phyloP scores from a whole-genome alignment of 2,797 vertebrate genomes.

The Acanthurus tractus region DNA sequence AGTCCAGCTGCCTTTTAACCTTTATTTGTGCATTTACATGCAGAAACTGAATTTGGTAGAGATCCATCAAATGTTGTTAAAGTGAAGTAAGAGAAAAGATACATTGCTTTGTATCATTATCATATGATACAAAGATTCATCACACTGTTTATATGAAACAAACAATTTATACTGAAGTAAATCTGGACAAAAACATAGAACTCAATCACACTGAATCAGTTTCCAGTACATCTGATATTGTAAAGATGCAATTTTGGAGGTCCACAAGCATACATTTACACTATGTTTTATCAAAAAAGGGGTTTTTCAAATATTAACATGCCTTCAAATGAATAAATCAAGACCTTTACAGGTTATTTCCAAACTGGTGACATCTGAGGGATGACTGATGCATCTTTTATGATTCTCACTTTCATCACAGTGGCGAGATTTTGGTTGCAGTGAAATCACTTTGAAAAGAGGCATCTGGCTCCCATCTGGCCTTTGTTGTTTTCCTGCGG shows the following conservation, averaged over 20 bases:
- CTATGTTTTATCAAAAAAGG: constrained; percentile 32
- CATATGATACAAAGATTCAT: constrained; percentile 4
- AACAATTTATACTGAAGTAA: constrained; percentile 28
- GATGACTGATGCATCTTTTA: constrained; percentile 61
- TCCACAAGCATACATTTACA: constrained; percentile 16
- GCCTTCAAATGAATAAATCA: constrained; percentile 60
- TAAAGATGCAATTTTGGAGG: constrained; percentile 12
- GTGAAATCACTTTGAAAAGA: constrained; percentile 50
- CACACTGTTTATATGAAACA: constrained; percentile 19
- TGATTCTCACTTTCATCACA: constrained; percentile 50
- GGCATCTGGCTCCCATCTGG: constrained; percentile 70
- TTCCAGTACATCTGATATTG: constrained; percentile 17
- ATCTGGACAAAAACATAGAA: neutral
- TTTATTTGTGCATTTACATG: neutral
- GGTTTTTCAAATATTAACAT: constrained; percentile 53
- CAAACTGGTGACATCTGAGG: constrained; percentile 54
- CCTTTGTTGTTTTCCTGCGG: constrained; percentile 64
- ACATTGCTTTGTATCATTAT: constrained; percentile 23
- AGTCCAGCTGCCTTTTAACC: neutral
- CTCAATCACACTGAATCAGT: neutral
- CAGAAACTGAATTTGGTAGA: neutral
- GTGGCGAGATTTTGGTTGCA: constrained; percentile 34
- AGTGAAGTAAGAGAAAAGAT: neutral
- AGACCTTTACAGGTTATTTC: constrained; percentile 51
- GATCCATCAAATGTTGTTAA: neutral